Conservation (phyloP, 2,888 invertebrate species). For the Notodonta dromedarius region DNA sequence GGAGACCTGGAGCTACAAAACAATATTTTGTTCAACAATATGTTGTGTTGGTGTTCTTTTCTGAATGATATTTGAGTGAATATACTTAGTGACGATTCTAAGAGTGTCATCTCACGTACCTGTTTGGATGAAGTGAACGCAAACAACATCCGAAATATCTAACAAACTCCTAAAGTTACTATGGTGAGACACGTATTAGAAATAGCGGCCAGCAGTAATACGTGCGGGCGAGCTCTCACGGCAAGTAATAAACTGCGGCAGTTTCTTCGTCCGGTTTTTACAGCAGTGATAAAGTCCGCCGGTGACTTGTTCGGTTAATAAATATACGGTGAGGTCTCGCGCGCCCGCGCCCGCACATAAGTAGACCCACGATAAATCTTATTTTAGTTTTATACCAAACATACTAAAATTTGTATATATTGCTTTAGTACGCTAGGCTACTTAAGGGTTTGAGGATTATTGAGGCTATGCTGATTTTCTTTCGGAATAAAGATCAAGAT, state of each 20-base stretch:
- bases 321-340: constrained; percentile 38
- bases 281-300: constrained; percentile 33
- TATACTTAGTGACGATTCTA: too few species aligned
- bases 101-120: too few species aligned
- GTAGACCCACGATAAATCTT: constrained; percentile 36
- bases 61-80: too few species aligned
- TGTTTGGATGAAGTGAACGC: not conserved
- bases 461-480: too few species aligned
- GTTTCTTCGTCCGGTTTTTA: constrained; percentile 36
- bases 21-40: too few species aligned
- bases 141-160: not conserved
- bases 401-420: not conserved
- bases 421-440: not conserved
- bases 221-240: not conserved
- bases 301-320: constrained; percentile 43
- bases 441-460: too few species aligned
- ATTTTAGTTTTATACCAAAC: constrained; percentile 35
- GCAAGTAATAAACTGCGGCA: constrained; percentile 42
- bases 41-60: too few species aligned
- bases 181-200: not conserved
- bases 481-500: too few species aligned
- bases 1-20: too few species aligned
- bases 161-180: not conserved
- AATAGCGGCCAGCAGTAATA: not conserved
- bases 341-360: constrained; percentile 14